Evolutionary conservation across 2,797 vertebrate genomes (phyloP), one percentile per base, ranked within the genome.

Genomic region (Heliangelus exortis): DNA sequence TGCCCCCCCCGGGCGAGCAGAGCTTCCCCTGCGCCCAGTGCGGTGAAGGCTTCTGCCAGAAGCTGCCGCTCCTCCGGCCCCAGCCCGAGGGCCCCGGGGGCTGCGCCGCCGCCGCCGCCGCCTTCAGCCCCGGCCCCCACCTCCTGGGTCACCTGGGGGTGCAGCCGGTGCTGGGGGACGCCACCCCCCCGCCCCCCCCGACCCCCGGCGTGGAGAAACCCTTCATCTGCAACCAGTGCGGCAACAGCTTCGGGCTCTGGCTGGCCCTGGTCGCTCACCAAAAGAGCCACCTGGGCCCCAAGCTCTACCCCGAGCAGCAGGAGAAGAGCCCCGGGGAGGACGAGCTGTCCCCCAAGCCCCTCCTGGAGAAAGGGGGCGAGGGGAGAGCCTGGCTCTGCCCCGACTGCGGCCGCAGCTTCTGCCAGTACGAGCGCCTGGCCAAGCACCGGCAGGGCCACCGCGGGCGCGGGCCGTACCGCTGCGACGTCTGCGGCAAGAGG

Each of bases 401-500:
- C 0, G 93, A 95, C 66, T 96, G 93, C 3, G 87, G 95, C 21
- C 47, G 84, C 2, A 86, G 92, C 80, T 79, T 91, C 9, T 45
- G 50, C 18, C 89, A 67, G 45, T 93, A 87, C 8, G 90, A 73
- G 12, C 91, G 93, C 1, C 15, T 47, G 75, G 50, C 54, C 0
- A 91, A 89, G 22, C 93, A 95, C 89, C 86, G 92, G 14, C 93
- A 96, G 18, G 93, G 79, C 81, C 95, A 96, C 84, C 7, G 95
- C 3, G 68, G 91, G 39, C 29, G 91, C 2, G 84, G 95, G 15
- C 95, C 98, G 1, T 95, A 91, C 79, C 95, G 92, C 50, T 96
- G 96, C 5, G 95, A 93, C 7, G 94, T 92, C 82, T 99, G 99
- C 2, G 98, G 99, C 20, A 99, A 99, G 95, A 88, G 98, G 4